Evolutionary conservation across 2,113 vertebrate species (phyloP).

Genomic region (Acanthisitta chloris): DNA sequence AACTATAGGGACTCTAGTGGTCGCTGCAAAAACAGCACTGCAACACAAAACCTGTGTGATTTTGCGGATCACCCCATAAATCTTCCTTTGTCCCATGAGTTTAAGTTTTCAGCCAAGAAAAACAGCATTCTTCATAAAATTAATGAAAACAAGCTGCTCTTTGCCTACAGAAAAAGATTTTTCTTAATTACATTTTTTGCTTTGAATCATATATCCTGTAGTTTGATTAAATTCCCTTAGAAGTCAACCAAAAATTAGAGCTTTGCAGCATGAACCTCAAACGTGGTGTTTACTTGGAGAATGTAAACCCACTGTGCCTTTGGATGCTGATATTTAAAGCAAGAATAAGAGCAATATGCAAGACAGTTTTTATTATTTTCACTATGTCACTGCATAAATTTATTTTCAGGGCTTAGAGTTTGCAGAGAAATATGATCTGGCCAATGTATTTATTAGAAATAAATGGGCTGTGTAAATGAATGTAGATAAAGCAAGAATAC

Average conservation of each 20-base stretch:
- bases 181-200: conserved; percentile 71
- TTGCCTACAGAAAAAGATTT: conserved; percentile 66
- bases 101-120: conserved; percentile 65
- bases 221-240: conserved; percentile 66
- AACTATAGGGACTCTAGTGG: conserved; percentile 22
- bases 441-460: conserved; percentile 52
- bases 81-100: conserved; percentile 14
- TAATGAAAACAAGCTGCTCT: conserved; percentile 73
- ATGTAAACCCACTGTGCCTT: conserved; percentile 23
- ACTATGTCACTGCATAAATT: conserved; percentile 51
- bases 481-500: conserved; percentile 44
- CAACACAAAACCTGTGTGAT: conserved; percentile 47
- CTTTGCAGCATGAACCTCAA: neutral
- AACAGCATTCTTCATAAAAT: conserved; percentile 71
- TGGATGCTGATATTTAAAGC: conserved; percentile 20
- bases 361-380: conserved; percentile 51
- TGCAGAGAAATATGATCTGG: conserved; percentile 47
- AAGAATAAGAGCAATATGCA: conserved; percentile 4
- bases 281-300: conserved; percentile 8
- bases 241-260: conserved; percentile 54
- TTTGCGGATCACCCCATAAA: conserved; percentile 47
- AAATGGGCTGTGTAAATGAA: conserved; percentile 52
- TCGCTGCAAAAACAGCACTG: conserved; percentile 32
- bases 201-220: conserved; percentile 68
- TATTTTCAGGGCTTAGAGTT: conserved; percentile 30